Conservation (phyloP, 2,888 invertebrate genomes). For the Seira musarum region DNA sequence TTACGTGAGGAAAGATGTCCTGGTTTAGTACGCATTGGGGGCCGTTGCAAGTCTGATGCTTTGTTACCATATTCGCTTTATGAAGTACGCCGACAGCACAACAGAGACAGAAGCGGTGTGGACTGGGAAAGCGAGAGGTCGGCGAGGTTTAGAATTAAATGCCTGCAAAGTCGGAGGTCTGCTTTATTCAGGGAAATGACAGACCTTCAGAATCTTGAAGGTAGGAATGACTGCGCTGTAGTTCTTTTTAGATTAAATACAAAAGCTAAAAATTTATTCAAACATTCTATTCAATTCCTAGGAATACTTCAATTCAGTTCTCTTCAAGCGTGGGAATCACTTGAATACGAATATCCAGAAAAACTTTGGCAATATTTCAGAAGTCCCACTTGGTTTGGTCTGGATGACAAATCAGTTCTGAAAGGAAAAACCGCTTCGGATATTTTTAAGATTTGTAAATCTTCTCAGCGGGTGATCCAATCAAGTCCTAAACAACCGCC, state of each 20-base stretch:
- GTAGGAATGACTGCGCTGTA: no score
- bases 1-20: conserved; percentile 17
- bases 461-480: no score
- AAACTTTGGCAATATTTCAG: conserved; percentile 32
- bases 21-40: conserved; percentile 57
- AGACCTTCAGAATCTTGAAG: conserved; percentile 49
- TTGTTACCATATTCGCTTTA: conserved; percentile 36
- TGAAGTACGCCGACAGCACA: conserved; percentile 30
- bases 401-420: conserved; percentile 22
- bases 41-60: conserved; percentile 51
- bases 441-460: no score
- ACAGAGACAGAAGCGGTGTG: conserved; percentile 16
- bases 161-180: conserved; percentile 36
- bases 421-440: background rate
- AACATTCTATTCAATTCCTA: no score
- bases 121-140: no score
- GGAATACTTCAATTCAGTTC: conserved; percentile 55
- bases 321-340: conserved; percentile 26
- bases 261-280: no score
- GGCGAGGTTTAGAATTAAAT: conserved; percentile 33
- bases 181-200: conserved; percentile 48
- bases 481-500: no score
- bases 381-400: conserved; percentile 50
- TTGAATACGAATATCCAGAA: conserved; percentile 25
- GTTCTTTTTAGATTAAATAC: no score